phyloP scores from a whole-genome alignment of 2,113 vertebrate genomes.

The Neolamprologus hecqui region DNA sequence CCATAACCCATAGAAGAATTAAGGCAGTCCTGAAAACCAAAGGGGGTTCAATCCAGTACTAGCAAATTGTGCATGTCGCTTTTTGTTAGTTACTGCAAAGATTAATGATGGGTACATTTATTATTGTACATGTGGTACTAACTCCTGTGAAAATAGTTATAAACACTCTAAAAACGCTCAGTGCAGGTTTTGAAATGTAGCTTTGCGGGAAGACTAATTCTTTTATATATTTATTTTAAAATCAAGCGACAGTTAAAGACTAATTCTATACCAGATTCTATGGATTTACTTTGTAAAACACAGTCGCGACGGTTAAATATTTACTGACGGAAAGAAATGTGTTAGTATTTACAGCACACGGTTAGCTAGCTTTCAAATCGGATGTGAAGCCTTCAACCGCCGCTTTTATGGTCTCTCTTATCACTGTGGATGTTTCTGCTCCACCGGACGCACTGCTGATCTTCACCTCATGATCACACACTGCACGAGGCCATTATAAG shows the following conservation, averaged over 20 bases:
- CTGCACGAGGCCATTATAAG: too few species aligned
- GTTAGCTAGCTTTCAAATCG: not conserved
- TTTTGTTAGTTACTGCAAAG: not conserved
- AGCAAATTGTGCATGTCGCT: not conserved
- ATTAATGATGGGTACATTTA: not conserved
- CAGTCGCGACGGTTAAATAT: not conserved
- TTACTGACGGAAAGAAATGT: not conserved
- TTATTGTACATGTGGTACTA: not conserved
- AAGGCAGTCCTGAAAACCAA: not conserved
- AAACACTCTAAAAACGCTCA: not conserved
- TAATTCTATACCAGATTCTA: not conserved
- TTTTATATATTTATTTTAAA: not conserved
- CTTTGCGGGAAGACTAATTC: not conserved
- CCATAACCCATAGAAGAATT: not conserved
- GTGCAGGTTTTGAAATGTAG: not conserved
- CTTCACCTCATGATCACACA: not conserved
- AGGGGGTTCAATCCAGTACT: not conserved
- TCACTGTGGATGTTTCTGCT: not conserved
- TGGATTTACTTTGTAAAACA: not conserved
- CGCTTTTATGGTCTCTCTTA: not conserved
- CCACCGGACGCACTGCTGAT: not conserved
- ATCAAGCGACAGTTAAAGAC: not conserved
- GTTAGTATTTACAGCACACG: not conserved
- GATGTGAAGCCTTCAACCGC: not conserved
- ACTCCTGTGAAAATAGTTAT: not conserved